These are phyloP conservation scores for Dermatemys mawii DNA, from an alignment of 2,113 vertebrate genomes.

Conservation along the genomic window DNA sequence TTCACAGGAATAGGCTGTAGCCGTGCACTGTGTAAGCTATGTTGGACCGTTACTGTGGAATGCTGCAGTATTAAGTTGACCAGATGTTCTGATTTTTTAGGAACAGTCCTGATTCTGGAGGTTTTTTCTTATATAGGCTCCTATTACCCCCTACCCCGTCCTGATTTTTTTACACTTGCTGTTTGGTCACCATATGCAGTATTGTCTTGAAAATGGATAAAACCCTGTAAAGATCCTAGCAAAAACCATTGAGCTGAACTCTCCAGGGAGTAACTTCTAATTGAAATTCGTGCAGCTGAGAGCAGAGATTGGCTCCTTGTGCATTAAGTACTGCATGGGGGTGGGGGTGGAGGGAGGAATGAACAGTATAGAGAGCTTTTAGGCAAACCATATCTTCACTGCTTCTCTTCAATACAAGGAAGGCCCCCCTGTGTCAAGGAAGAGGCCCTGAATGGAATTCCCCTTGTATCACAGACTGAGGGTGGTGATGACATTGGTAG, in stretches of 20 bases:
- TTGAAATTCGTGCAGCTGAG: background rate
- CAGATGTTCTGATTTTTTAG: too few relatives aligned
- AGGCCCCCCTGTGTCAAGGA: background rate
- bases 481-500: background rate
- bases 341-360: background rate
- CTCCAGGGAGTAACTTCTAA: background rate
- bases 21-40: background rate
- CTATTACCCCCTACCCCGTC: too few relatives aligned
- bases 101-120: too few relatives aligned
- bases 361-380: background rate
- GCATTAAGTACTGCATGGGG: background rate
- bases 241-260: background rate
- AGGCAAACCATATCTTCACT: background rate
- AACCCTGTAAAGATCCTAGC: background rate
- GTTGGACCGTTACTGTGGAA: background rate
- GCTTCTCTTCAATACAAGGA: background rate
- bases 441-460: background rate
- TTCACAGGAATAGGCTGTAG: background rate
- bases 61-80: rapidly evolving
- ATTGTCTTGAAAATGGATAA: background rate
- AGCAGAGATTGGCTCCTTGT: background rate
- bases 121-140: too few relatives aligned
- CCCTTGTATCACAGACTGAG: background rate
- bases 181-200: too few relatives aligned
- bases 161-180: too few relatives aligned